These are phyloP conservation scores for Sebastes cheni DNA, from an alignment of 2,797 vertebrate genomes.

Conservation along the genomic window DNA sequence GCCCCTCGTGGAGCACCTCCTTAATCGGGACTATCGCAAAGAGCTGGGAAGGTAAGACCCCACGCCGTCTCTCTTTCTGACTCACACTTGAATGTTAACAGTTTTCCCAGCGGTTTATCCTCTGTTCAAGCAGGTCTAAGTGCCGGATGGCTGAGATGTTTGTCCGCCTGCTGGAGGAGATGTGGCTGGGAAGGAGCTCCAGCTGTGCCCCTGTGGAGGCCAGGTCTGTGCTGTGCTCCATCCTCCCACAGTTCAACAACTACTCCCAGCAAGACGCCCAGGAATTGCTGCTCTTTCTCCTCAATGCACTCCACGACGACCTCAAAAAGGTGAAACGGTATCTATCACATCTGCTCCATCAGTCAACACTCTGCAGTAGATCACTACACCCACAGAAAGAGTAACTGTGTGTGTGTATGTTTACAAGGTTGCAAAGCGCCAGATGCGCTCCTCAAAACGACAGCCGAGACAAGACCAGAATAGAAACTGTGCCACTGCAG, in stretches of 20 bases:
- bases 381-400: neutral
- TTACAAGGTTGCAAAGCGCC: constrained; percentile 43
- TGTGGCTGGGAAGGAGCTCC: constrained; percentile 84
- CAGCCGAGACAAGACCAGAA: constrained; percentile 17
- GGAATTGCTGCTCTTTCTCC: constrained; percentile 87
- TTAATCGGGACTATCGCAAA: constrained; percentile 74
- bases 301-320: constrained; percentile 86
- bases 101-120: neutral
- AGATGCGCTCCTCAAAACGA: constrained; percentile 6
- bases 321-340: constrained; percentile 80
- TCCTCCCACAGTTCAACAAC: constrained; percentile 82
- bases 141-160: constrained; percentile 78
- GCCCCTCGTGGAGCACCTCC: constrained; percentile 85
- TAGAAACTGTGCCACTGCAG: neutral
- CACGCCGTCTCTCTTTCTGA: neutral
- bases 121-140: constrained; percentile 60
- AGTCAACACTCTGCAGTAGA: neutral
- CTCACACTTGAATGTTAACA: neutral
- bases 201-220: constrained; percentile 80
- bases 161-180: constrained; percentile 80
- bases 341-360: neutral
- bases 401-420: constrained; percentile 7
- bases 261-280: constrained; percentile 88
- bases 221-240: constrained; percentile 70
- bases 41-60: constrained; percentile 79